Base-by-base conservation (phyloP, 2,888 invertebrate genomes). In the Archips xylosteana region DNA sequence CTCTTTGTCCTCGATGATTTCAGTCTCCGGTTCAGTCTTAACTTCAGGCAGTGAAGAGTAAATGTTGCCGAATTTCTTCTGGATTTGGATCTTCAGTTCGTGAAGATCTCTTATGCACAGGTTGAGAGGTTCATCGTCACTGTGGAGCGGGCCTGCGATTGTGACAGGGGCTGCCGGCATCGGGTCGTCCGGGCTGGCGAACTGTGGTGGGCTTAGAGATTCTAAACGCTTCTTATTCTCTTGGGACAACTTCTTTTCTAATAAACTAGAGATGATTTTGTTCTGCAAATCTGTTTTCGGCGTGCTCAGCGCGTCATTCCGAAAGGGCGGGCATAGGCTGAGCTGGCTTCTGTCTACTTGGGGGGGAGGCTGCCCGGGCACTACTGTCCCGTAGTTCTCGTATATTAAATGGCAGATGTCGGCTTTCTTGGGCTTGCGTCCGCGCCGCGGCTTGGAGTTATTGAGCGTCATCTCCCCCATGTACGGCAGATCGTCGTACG, bases 401-500 rank as follows among this genome's bases (percentile, higher is more conserved):
- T 98, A 98, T 79, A 98, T 98, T 60, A 98, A 92, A 84, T 98
- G 98, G 78, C 98, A 98, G 78, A 98, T 98, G 83, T 98, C 98
- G 0, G 98, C 98, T 87, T 98, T 98, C 85, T 98, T 98, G 0
- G 98, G 98, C 84, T 98, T 98, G 23, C 98, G 95, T 0, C 98
- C 98, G 76, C 98, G 95, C 51, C 98, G 92, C 0, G 98, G 98
- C 80, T 98, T 97, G 13, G 97, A 97, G 88, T 98, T 97, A 84
- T 98, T 98, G 70, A 98, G 89, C 0, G 98, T 98, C 95, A 98
- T 98, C 87, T 98, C 98, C 0, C 98, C 98, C 98, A 98, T 98
- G 89, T 98, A 98, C 0, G 98, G 98, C 62, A 98, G 90, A 83
- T 98, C 98, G 61, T 97, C 96, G 84, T 97, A 98, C 61, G 97